A percentile compares a stretch with the other conserved stretches of the same genome.
Evolutionary conservation across 2,888 invertebrate genomes (phyloP).

Genomic region (Drosophila mercatorum): DNA sequence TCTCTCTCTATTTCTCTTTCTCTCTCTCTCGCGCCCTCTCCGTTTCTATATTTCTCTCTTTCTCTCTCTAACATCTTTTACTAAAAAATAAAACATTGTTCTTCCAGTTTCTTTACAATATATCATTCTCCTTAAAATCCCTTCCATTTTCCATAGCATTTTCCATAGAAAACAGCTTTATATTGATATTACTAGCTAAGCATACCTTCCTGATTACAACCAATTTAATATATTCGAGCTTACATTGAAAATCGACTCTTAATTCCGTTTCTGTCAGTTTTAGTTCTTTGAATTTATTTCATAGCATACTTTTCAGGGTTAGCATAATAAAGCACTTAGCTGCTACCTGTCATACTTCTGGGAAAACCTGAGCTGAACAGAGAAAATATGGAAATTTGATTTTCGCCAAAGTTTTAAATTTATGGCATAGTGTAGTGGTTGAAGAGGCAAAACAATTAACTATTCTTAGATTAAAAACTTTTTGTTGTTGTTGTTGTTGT

Average conservation of each 20-base stretch:
- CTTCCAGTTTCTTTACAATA: neutral
- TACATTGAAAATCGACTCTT: too few species aligned
- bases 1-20: too few species aligned
- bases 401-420: neutral
- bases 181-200: neutral
- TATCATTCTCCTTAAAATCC: neutral
- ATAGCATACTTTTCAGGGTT: conserved; percentile 8
- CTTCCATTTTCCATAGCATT: neutral
- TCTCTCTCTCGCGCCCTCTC: too few species aligned
- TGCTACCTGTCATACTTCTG: too few species aligned
- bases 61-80: too few species aligned
- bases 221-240: neutral
- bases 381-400: neutral
- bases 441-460: conserved; percentile 4
- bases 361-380: neutral
- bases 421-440: neutral
- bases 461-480: neutral
- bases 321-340: neutral
- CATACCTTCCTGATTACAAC: neutral
- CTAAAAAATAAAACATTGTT: too few species aligned
- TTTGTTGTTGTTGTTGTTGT: neutral
- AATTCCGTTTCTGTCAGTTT: neutral
- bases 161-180: neutral
- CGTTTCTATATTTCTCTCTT: too few species aligned
- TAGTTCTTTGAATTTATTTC: neutral